Percentiles rank a stretch among this genome's conserved stretches.
Evolutionary conservation across 2,797 vertebrate species (phyloP).

Genomic region (Alosa sapidissima): DNA sequence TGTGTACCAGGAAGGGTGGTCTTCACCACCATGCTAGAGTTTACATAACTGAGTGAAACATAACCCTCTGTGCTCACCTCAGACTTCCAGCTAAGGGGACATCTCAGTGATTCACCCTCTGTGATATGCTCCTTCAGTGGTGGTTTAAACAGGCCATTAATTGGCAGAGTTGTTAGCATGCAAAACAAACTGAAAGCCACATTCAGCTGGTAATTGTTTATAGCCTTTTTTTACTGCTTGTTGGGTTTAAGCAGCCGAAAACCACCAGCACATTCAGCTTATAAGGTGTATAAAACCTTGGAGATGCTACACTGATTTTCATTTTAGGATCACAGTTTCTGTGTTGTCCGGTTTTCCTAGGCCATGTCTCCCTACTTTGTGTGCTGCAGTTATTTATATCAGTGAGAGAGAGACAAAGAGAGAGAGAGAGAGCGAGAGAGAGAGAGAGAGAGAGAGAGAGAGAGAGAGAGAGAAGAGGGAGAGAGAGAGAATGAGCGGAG

Average conservation of each 20-base stretch:
- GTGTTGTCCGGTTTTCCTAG: not conserved
- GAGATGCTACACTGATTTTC: not conserved
- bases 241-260: not conserved
- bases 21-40: not conserved
- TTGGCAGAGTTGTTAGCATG: not conserved
- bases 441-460: not conserved
- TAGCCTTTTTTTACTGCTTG: not conserved
- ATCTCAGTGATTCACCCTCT: not conserved
- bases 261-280: not conserved
- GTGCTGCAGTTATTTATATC: not conserved
- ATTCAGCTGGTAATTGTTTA: not conserved
- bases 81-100: not conserved
- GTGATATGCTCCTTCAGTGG: not conserved
- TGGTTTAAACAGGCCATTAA: not conserved
- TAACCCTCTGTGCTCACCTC: not conserved
- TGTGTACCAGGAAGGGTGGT: slow-evolving; percentile 2
- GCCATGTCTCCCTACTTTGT: not conserved
- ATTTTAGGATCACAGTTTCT: not conserved
- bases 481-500: not conserved
- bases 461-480: not conserved
- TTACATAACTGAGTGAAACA: not conserved
- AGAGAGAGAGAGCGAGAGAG: not conserved
- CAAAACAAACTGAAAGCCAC: not conserved
- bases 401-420: not conserved
- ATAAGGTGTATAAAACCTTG: not conserved